Conservation (phyloP, 2,113 vertebrate genomes). For the Anthoscopus minutus region DNA sequence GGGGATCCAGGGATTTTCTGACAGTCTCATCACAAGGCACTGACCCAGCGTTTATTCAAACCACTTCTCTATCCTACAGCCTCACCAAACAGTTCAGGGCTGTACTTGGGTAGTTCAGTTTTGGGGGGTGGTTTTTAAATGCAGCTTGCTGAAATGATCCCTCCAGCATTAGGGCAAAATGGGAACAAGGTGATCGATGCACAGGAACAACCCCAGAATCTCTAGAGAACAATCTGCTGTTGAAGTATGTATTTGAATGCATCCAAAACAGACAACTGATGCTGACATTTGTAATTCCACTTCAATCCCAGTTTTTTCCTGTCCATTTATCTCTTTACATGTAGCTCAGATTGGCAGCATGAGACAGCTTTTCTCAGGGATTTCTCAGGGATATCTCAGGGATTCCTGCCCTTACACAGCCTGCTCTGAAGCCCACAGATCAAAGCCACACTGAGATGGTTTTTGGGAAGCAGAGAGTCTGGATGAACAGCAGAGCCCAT, state of each 20-base stretch:
- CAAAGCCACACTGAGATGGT: neutral
- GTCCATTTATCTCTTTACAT: neutral
- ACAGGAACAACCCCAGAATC: neutral
- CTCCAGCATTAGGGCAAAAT: neutral
- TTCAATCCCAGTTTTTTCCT: neutral
- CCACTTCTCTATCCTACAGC: neutral
- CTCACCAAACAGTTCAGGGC: neutral
- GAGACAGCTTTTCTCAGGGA: neutral
- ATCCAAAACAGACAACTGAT: slow-evolving; percentile 1
- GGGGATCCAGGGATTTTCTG: neutral
- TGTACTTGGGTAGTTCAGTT: neutral
- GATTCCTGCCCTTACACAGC: neutral
- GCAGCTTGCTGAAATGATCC: neutral
- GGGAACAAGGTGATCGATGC: neutral
- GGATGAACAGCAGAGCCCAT: neutral
- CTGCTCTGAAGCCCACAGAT: neutral
- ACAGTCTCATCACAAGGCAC: neutral
- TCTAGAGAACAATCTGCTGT: neutral
- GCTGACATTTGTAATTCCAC: neutral
- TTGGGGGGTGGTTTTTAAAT: neutral
- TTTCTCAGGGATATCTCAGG: neutral
- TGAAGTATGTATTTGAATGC: neutral
- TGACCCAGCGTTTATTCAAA: neutral
- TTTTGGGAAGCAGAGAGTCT: neutral
- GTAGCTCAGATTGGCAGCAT: neutral